These are phyloP conservation scores for Oryzaephilus surinamensis DNA, from an alignment of 1,140 invertebrate genomes.

Conservation along the genomic window DNA sequence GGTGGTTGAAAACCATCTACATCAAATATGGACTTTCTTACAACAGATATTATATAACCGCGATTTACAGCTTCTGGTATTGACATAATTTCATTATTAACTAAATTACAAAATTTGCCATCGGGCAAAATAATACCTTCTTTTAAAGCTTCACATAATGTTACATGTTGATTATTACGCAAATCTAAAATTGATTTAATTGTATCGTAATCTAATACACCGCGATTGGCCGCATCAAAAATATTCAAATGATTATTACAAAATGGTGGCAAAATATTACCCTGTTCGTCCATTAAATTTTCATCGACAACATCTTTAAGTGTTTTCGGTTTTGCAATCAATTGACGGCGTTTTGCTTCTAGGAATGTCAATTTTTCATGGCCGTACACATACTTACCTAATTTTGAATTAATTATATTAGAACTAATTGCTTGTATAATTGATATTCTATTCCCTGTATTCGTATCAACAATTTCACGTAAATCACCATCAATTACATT, in stretches of 20 bases:
- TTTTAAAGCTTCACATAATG: constrained; percentile 71
- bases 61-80: constrained; percentile 75
- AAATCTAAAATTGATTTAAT: constrained; percentile 74
- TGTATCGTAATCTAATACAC: constrained; percentile 74
- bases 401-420: constrained; percentile 67
- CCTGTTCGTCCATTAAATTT: constrained; percentile 66
- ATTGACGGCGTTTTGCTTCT: constrained; percentile 65
- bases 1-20: constrained; percentile 85
- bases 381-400: constrained; percentile 69
- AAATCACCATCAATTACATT: constrained; percentile 64
- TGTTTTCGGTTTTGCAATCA: constrained; percentile 81
- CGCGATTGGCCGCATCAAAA: constrained; percentile 69
- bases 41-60: constrained; percentile 79
- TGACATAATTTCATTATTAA: constrained; percentile 56
- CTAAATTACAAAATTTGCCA: constrained; percentile 59
- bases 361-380: constrained; percentile 68
- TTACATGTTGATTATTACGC: constrained; percentile 67
- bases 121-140: constrained; percentile 65
- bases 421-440: constrained; percentile 64
- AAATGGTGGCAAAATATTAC: constrained; percentile 68
- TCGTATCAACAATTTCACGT: constrained; percentile 71
- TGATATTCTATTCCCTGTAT: constrained; percentile 67
- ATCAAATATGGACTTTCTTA: constrained; percentile 81
- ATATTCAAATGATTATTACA: constrained; percentile 66
- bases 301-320: constrained; percentile 78